Evolutionary conservation across 2,888 invertebrate genomes (phyloP), one percentile per base, ranked within the genome.

Genomic region (Scrobipalpa costella): DNA sequence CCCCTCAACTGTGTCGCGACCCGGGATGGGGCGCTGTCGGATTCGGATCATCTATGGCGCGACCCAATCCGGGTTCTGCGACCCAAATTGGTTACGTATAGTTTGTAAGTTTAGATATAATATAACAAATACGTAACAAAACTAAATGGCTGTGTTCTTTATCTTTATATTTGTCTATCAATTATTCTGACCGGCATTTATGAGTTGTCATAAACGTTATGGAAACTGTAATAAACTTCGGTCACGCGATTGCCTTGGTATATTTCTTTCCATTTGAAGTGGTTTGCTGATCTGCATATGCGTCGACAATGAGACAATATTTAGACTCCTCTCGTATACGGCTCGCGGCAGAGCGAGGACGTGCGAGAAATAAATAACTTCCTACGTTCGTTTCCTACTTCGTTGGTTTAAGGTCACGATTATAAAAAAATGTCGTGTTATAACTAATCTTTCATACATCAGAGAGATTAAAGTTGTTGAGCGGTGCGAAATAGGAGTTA

Each of bases 281-380:
- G 8, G n/a, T 13, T 21, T 9, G 6, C n/a, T 27, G 55, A 33
- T 27, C 2, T 55, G n/a, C 27, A 33, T 13, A 9, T 17, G 50
- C 9, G 27, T 27, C 33, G n/a, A 40, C 40, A 58, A 58, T n/a
- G 33, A 61, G 38, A 58, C 49, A 67, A 63, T 69, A 69, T 72
- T 69, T 68, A 67, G 52, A 66, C 68, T 64, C 52, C 52, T 68
- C 59, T 69, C 33, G 38, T 62, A 63, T 19, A 44, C 17, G 61
- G 52, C 33, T 63, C 61, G 62, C 57, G 64, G 44, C 61, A 27
- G 52, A 44, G 57, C 62, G 66, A 68, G 66, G 68, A 62, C 66
- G 64, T 64, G 64, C 57, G 55, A 66, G 70, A 72, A 68, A 71
- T 72, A 73, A 77, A 72, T 72, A 72, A 66, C 69, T 61, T 63